A percentile compares a stretch with the other conserved stretches of the same genome.
Evolutionary conservation across 2,888 invertebrate genomes (phyloP).

Genomic region (Ypsolopha scabrella): DNA sequence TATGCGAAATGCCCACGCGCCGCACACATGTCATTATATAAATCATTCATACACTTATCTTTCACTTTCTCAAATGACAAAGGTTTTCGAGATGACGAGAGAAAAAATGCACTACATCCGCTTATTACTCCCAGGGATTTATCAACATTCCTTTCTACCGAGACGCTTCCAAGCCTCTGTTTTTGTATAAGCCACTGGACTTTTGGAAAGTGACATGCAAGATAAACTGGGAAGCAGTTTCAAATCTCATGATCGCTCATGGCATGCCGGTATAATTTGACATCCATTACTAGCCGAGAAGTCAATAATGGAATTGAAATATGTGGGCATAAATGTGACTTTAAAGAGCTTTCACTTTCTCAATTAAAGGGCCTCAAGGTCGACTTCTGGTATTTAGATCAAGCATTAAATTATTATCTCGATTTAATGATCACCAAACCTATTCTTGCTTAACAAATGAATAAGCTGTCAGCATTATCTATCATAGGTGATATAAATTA

Average conservation of each 20-base stretch:
- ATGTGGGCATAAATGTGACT: conserved; percentile 14
- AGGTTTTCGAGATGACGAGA: conserved; percentile 24
- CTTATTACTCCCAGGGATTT: conserved; percentile 8
- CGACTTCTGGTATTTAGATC: conserved; percentile 27
- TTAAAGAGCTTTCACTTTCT: conserved; percentile 52
- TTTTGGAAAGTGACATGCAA: too few relatives aligned
- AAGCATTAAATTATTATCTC: conserved; percentile 6
- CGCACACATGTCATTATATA: not conserved
- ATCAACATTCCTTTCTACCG: conserved; percentile 12
- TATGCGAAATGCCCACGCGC: too few relatives aligned
- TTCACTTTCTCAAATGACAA: conserved; percentile 1
- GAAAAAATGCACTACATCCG: conserved; percentile 6
- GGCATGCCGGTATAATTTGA: conserved; percentile 21
- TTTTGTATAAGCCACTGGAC: too few relatives aligned
- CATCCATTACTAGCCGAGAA: conserved; percentile 22
- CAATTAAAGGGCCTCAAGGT: conserved; percentile 51
- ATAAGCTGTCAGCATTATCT: conserved; percentile 2
- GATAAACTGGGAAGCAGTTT: not conserved
- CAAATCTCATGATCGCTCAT: not conserved
- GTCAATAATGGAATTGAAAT: conserved; percentile 23
- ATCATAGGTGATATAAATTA: conserved; percentile 4
- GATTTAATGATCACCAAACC: not conserved
- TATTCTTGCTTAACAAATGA: not conserved
- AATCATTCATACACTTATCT: not conserved
- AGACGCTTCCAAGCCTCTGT: not conserved